phyloP scores from a whole-genome alignment of 2,113 vertebrate genomes.

The Eupsittula cactorum region DNA sequence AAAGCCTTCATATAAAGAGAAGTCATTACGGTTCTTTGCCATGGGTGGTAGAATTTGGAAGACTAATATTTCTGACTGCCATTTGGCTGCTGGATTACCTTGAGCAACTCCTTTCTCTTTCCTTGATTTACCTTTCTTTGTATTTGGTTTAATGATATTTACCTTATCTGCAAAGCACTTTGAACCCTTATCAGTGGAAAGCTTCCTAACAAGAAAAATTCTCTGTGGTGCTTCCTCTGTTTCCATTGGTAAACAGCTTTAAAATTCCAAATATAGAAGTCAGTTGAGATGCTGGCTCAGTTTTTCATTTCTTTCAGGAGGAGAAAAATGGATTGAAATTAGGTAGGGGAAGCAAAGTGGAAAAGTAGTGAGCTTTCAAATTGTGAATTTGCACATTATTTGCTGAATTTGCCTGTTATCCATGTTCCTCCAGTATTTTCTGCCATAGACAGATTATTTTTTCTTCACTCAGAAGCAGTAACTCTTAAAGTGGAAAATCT shows the following conservation, averaged over 20 bases:
- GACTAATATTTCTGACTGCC: not conserved
- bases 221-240: not conserved
- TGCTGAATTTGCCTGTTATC: not conserved
- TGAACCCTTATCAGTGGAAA: not conserved
- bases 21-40: not conserved
- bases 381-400: not conserved
- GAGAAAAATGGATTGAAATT: not conserved
- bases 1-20: not conserved
- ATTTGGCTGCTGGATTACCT: not conserved
- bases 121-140: not conserved
- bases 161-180: not conserved
- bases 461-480: not conserved
- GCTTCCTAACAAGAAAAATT: not conserved
- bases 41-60: not conserved
- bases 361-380: not conserved
- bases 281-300: not conserved
- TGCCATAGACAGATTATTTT: rapidly evolving
- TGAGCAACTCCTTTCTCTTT: not conserved
- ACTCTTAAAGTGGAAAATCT: not conserved
- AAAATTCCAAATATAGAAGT: not conserved
- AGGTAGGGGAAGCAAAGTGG: not conserved
- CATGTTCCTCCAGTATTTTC: not conserved
- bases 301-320: not conserved
- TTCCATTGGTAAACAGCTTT: not conserved
- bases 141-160: not conserved